Evolutionary conservation across 1,140 invertebrate species (phyloP), one percentile per base, ranked within the genome.

Genomic region (Neocloeon triangulifer): DNA sequence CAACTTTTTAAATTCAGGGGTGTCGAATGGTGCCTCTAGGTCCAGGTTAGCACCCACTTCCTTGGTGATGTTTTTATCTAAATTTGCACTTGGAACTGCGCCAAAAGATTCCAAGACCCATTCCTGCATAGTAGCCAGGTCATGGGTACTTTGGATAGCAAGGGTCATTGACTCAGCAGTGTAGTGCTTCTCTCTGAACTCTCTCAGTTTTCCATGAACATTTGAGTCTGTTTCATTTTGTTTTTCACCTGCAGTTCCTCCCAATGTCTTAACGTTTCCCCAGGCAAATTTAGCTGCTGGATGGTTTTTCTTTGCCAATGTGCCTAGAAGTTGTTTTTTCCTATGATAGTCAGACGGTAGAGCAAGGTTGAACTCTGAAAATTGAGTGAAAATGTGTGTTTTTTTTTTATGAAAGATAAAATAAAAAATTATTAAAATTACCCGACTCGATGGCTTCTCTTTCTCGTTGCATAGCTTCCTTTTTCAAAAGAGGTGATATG

Each of bases 361-460:
- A n/a, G n/a, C n/a, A n/a, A n/a, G n/a, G n/a, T 39, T 3, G 68
- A 63, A 55, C 76, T 69, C 41, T 75, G 66, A 51, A 81, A n/a
- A 85, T 51, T 84, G 78, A 9, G 26, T 13, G 13, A 28, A 14
- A 28, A 6, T 28, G 10, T 7, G 26, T 15, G 13, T 7, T 8
- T 23, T 23, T 8, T 8, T n/a, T 23, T 23, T 8, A 23, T 23
- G n/a, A 8, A 8, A 23, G 21, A 36, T 22, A 31, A 19, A 23
- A 27, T 20, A 17, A 21, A n/a, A n/a, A n/a, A n/a, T n/a, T n/a
- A n/a, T n/a, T n/a, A 27, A 15, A 41, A 40, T 41, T 47, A 77
- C 75, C 84, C 9, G 82, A 89, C 49, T 94, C 78, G 4, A 95
- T 77, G 1, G 85, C 75, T 51, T 86, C 78, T n/a, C 85, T 61